A percentile compares a stretch with the other conserved stretches of the same genome.
phyloP scores from a whole-genome alignment of 1,140 invertebrate species.

The Penaeus vannamei region DNA sequence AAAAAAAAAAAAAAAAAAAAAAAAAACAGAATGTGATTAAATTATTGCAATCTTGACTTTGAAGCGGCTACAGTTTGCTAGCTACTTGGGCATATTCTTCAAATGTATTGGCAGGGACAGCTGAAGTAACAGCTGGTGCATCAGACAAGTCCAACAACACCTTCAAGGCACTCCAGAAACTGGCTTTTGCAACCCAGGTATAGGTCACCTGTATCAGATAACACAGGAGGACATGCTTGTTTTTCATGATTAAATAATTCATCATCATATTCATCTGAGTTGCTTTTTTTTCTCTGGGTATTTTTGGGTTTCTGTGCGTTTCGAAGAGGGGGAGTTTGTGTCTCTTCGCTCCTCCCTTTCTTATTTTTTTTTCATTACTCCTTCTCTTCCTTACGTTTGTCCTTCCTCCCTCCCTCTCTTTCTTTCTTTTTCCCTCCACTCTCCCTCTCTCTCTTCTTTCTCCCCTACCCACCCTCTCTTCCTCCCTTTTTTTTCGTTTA shows the following conservation, averaged over 20 bases:
- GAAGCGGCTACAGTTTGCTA: background rate
- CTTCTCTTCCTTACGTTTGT: no score
- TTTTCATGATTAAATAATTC: background rate
- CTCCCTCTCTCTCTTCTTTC: no score
- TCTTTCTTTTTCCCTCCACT: no score
- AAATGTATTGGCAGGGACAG: background rate
- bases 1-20: background rate
- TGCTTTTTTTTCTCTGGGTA: background rate
- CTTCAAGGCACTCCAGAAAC: conserved; percentile 10
- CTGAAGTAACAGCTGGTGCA: conserved; percentile 1
- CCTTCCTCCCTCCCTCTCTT: no score
- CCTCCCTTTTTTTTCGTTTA: no score
- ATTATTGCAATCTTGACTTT: background rate
- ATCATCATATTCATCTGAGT: background rate
- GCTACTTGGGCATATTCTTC: conserved; percentile 20
- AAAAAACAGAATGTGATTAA: background rate
- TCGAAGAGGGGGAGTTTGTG: background rate
- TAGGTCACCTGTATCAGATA: background rate
- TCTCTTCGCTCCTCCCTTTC: background rate
- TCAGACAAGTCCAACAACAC: background rate
- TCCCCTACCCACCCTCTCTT: no score
- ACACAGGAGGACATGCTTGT: background rate
- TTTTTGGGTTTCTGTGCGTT: background rate
- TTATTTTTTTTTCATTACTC: no score
- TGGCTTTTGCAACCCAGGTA: background rate